Base-by-base conservation (phyloP, 2,797 vertebrate genomes). In the Melanitta fusca region DNA sequence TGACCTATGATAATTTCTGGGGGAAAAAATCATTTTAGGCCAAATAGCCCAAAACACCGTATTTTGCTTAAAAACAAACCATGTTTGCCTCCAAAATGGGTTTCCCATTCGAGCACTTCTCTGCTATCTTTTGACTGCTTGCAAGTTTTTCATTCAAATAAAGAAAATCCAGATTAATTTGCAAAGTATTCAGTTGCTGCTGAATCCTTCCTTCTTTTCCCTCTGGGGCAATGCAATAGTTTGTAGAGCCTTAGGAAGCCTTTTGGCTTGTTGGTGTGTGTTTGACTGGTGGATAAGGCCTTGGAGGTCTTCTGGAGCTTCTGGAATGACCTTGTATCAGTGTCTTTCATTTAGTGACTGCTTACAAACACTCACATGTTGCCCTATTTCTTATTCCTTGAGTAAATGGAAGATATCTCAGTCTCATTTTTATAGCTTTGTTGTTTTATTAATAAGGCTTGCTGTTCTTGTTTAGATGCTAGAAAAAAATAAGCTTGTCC, bases 61-160 rank as follows among this genome's bases (percentile, higher is more conserved):
- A 21, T 51, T 14, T 57, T 28, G 45, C n/a, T 85, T 36, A 28
- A 53, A 53, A 53, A 28, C 14, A 28, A 53, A 53, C 24, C 49
- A 51, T 51, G 49, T 51, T 51, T 51, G 24, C 49, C 24, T 56
- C 16, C 17, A 65, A 19, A 72, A 53, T 4, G 9, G 13, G 9
- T 43, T 90, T 14, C 13, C 3, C 1, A 1, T 51, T 75, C 13
- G 16, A 78, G 24, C 8, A 6, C 3, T 7, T 19, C 11, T 58
- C 10, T 24, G 3, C 19, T 53, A 16, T n/a, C n/a, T 56, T 17
- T 1, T 3, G 2, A 0, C 32, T 75, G 4, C 34, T 68, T n/a
- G 11, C 4, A 1, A 39, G 27, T 8, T 85, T 87, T 88, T 51
- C 10, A 22, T 43, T 36, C 27, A 57, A 91, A 57, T 27, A 34